Evolutionary conservation across 2,888 invertebrate genomes (phyloP).

Genomic region (Chironomus riparius): DNA sequence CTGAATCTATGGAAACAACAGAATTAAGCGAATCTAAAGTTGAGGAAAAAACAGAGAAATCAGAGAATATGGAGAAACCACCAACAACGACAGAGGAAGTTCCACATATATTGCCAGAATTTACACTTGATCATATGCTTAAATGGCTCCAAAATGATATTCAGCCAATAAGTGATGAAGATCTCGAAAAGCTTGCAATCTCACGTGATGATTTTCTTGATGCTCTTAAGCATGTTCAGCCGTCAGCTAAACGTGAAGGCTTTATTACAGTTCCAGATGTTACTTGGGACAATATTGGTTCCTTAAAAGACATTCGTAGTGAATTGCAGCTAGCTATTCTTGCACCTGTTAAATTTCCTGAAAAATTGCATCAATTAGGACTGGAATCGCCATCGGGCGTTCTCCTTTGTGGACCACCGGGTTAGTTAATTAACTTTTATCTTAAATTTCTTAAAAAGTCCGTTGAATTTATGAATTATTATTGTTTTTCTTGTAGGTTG

Average conservation of each 20-base stretch:
- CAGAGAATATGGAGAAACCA: not conserved
- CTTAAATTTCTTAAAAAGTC: too few species aligned
- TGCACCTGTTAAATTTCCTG: slow-evolving; percentile 82
- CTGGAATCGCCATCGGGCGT: slow-evolving; percentile 79
- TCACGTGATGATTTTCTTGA: slow-evolving; percentile 65
- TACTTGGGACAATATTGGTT: slow-evolving; percentile 95
- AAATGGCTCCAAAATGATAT: slow-evolving; percentile 57
- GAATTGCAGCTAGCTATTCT: slow-evolving; percentile 85
- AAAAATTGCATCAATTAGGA: slow-evolving; percentile 68
- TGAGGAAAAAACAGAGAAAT: not conserved
- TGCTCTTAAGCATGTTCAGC: slow-evolving; percentile 76
- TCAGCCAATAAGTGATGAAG: slow-evolving; percentile 51
- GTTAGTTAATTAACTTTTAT: not conserved
- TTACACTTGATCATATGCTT: slow-evolving; percentile 49
- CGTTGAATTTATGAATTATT: not conserved
- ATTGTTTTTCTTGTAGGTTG: slow-evolving; percentile 50
- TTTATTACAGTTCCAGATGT: slow-evolving; percentile 96
- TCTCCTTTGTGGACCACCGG: slow-evolving; percentile 88
- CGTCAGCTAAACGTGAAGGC: slow-evolving; percentile 92
- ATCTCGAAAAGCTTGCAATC: slow-evolving; percentile 57
- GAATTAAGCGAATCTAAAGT: not conserved
- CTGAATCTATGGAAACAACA: slow-evolving; percentile 17
- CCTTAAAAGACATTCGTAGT: slow-evolving; percentile 74
- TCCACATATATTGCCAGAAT: slow-evolving; percentile 7
- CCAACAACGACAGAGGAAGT: not conserved